Evolutionary conservation across 2,797 vertebrate genomes (phyloP).

Genomic region (Smutsia gigantea): DNA sequence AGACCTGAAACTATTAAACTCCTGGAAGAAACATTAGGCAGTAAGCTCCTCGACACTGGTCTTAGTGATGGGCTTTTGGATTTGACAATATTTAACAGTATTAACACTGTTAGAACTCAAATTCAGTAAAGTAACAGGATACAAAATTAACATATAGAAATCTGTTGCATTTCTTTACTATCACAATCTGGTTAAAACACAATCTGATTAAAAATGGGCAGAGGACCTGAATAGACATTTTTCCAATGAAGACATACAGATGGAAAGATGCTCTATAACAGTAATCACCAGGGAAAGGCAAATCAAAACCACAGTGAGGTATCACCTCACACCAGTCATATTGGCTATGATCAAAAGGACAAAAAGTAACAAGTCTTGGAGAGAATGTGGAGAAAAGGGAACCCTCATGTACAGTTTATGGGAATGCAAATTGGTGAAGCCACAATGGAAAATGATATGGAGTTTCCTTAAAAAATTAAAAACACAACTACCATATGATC

Average conservation of each 20-base stretch:
- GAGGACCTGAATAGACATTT: neutral
- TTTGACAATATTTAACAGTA: neutral
- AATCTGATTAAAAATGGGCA: neutral
- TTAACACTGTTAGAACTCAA: too few species aligned
- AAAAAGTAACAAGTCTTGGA: neutral
- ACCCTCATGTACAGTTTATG: neutral
- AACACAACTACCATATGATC: neutral
- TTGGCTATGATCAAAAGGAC: neutral
- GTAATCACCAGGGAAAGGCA: neutral
- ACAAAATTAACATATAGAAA: too few species aligned
- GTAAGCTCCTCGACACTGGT: neutral
- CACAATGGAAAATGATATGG: neutral
- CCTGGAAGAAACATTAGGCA: neutral
- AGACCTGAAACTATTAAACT: neutral
- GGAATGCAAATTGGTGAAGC: neutral
- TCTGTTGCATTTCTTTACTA: too few species aligned
- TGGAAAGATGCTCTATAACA: neutral
- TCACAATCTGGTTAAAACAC: too few species aligned
- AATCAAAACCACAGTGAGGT: neutral
- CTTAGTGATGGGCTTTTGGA: neutral
- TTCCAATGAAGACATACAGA: neutral
- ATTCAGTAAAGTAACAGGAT: too few species aligned
- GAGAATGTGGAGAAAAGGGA: neutral
- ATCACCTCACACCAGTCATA: neutral
- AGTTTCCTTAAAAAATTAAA: neutral